Base-by-base conservation (phyloP, 2,888 invertebrate species). In the Aethes cnicana region DNA sequence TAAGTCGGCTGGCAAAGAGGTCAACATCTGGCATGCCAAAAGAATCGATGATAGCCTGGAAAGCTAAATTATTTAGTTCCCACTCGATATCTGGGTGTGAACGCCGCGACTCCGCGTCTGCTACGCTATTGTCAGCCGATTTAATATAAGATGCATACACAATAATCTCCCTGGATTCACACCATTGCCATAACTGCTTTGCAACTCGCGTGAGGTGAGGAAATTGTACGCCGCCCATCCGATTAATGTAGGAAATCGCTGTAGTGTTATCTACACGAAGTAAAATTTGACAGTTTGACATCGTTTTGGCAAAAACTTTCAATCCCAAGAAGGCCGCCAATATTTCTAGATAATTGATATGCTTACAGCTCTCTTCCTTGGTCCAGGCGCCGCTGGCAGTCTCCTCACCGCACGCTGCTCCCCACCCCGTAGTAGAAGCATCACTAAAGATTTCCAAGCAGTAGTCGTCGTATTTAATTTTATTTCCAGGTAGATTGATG, bases 191-290 rank as follows among this genome's bases (percentile, higher is more conserved):
- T 30, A 58, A 25, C 5, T 50, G 5, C 21, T 35, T 28, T 17
- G 50, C 50, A 2, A 47, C 11, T 3, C 48, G 9, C 7, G 49
- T 54, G 5, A 56, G 28, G 21, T 59, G 36, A 36, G 36, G 36
- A 12, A 36, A 21, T 7, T 36, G 35, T 6, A 35, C 35, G 18
- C 18, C 17, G 1, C 33, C 33, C 35, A 35, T 35, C 4, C 52
- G 47, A 42, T 56, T 58, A 9, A 53, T 41, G 26, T 57, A 57
- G 8, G 49, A 47, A 1, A 58, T 56, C 0, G 56, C 60, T 2
- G 55, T 58, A 0, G 58, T 56, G 28, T 58, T 58, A 36, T 60
- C 57, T 2, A 61, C 43, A 4, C 57, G 41, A 7, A 60, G 23
- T 1, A 59, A 36, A 28, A 54, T 54, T 25, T 54, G 41, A 18